phyloP scores from a whole-genome alignment of 2,888 invertebrate genomes.

The Drosophila atroscutellata region DNA sequence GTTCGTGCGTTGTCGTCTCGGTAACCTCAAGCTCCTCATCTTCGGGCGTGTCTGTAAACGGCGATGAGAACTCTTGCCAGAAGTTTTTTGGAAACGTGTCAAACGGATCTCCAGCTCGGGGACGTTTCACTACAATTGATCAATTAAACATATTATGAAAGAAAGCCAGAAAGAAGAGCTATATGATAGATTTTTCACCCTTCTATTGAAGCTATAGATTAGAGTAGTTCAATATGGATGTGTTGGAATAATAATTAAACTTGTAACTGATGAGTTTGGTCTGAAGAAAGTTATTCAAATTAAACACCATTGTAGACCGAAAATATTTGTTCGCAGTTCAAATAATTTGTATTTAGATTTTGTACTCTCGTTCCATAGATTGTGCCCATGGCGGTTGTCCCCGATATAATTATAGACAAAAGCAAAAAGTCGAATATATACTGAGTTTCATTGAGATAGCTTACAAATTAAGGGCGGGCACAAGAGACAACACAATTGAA shows the following conservation, averaged over 20 bases:
- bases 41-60: slow-evolving; percentile 85
- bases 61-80: slow-evolving; percentile 85
- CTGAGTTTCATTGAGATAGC: background rate
- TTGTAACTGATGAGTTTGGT: background rate
- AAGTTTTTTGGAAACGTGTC: slow-evolving; percentile 85
- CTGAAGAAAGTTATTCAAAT: background rate
- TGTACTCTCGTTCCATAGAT: background rate
- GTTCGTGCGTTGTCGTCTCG: slow-evolving; percentile 88
- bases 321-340: background rate
- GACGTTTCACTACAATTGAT: slow-evolving; percentile 82
- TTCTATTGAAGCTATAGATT: background rate
- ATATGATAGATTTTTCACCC: background rate
- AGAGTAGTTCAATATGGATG: background rate
- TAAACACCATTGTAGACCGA: background rate
- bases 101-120: slow-evolving; percentile 84
- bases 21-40: slow-evolving; percentile 83
- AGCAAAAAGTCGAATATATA: background rate
- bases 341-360: background rate
- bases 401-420: background rate
- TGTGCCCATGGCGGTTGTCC: no score
- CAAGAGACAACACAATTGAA: background rate
- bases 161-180: background rate
- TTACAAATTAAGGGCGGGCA: background rate
- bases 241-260: background rate
- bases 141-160: background rate